These are phyloP conservation scores for Chunga burmeisteri DNA, from an alignment of 2,113 vertebrate species.

Conservation along the genomic window DNA sequence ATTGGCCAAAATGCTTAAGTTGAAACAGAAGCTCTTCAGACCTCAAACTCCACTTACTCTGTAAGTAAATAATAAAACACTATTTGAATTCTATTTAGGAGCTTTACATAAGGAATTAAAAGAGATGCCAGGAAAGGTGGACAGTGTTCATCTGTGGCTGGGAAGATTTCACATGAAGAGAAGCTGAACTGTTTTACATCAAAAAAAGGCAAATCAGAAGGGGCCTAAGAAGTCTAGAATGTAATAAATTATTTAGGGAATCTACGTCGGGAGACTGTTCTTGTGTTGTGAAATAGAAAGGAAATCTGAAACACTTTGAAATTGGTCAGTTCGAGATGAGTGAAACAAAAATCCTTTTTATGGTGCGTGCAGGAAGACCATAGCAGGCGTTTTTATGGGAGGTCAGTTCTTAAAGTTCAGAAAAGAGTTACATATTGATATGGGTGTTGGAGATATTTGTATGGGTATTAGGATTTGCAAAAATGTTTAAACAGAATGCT, in stretches of 20 bases:
- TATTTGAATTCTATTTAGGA: background rate
- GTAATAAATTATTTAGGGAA: conserved; percentile 19
- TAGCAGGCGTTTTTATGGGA: background rate
- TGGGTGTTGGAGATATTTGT: background rate
- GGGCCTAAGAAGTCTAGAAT: background rate
- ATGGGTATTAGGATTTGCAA: rapidly evolving
- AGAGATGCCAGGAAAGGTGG: background rate
- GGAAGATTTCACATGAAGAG: background rate
- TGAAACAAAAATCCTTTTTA: background rate
- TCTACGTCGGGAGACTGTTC: background rate
- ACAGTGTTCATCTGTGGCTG: background rate
- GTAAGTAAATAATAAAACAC: background rate
- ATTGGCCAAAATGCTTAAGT: background rate
- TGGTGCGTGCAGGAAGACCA: rapidly evolving
- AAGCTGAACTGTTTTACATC: background rate
- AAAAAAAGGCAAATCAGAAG: background rate
- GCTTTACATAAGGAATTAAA: background rate
- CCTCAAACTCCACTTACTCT: background rate
- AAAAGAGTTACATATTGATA: background rate
- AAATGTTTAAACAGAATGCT: background rate
- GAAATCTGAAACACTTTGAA: background rate
- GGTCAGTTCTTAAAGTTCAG: background rate
- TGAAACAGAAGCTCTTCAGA: background rate
- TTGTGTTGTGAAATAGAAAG: background rate
- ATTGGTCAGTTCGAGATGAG: background rate